Evolutionary conservation across 2,888 invertebrate genomes (phyloP), one percentile per base, ranked within the genome.

Genomic region (Acanthococcus lagerstroemiae): DNA sequence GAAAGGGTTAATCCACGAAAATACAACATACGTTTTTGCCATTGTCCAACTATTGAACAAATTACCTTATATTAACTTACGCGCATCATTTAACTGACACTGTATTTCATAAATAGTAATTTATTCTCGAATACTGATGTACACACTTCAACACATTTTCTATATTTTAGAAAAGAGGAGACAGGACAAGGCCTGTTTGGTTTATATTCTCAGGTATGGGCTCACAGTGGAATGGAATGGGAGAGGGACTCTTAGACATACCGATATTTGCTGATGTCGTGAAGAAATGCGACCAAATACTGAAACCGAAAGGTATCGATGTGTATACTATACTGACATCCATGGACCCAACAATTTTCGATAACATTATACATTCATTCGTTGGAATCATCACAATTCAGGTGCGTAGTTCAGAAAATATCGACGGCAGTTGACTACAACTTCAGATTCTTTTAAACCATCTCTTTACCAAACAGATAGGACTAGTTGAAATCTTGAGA

Each of bases 171-270:
- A n/a, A 30, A 15, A 50, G 30, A 30, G 61, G 61, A 21, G 56
- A 56, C n/a, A 25, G 19, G 12, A 66, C 57, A 54, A 73, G 78
- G 3, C 83, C 84, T 54, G 72, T 79, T 37, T 88, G 86, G 84
- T 86, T 82, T 72, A 79, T 86, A 21, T 86, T 84, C 77, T 83
- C 86, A 66, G 87, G 87, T 30, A 87, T 88, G 87, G 87, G 87
- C 7, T 82, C 83, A 21, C 87, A 88, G 74, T 93, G 91, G 91
- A 78, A 84, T 12, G 86, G 86, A 68, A 91, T 94, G 90, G 93
- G 87, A 4, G 78, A 80, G 6, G 80, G 84, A 50, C 80, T 93
- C 54, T 83, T 92, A 83, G 77, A 80, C 70, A 79, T 93, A 26
- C 86, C 88, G 0, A 77, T 82, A 2, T 92, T 93, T 75, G 81